Conservation (phyloP, 2,113 vertebrate species). For the Forbesichthys agassizii region DNA sequence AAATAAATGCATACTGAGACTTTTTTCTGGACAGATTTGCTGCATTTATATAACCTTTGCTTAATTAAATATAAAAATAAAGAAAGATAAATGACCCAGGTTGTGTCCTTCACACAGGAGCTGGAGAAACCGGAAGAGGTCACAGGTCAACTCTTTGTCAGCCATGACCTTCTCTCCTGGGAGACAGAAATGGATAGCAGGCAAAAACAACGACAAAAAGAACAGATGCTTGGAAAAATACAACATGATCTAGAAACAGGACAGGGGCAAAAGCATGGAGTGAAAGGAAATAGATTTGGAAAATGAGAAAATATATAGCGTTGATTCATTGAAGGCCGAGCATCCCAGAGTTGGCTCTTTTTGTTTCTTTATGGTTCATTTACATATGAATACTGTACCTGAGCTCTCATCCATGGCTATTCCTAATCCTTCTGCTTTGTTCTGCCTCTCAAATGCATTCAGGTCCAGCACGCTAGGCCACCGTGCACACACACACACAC, state of each 20-base stretch:
- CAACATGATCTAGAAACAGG: not conserved
- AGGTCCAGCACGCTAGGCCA: constrained; percentile 88
- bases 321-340: constrained; percentile 17
- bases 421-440: constrained; percentile 96
- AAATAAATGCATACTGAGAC: no score
- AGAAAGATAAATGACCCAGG: constrained; percentile 78
- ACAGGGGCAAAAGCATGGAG: not conserved
- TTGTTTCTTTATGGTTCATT: constrained; percentile 23
- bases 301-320: constrained; percentile 15
- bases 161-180: constrained; percentile 92
- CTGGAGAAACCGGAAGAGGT: constrained; percentile 95
- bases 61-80: not conserved
- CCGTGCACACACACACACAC: constrained; percentile 7
- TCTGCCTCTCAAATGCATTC: constrained; percentile 95
- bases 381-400: constrained; percentile 79
- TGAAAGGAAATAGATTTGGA: not conserved
- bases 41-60: not conserved
- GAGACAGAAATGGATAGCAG: constrained; percentile 16
- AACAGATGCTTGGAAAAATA: not conserved
- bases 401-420: constrained; percentile 91
- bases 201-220: not conserved
- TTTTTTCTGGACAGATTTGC: not conserved
- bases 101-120: constrained; percentile 97
- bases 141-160: constrained; percentile 91
- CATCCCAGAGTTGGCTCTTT: constrained; percentile 33